Percentiles rank a stretch among this genome's conserved stretches.
phyloP scores from a whole-genome alignment of 64 coral and sea anemone genomes.

The Acropora yongei region DNA sequence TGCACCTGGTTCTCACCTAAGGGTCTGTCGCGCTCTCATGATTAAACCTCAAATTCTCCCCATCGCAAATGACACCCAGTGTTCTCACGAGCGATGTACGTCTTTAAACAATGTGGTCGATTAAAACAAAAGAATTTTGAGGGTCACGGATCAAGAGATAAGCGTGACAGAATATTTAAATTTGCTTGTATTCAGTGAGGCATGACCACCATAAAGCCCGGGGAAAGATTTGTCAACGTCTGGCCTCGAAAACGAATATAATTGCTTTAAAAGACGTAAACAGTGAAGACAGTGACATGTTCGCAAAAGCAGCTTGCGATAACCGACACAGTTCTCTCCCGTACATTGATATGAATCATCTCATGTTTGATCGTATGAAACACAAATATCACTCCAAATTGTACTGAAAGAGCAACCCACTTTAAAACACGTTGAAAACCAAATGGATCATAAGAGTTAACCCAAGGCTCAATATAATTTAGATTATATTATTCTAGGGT shows the following conservation, averaged over 20 bases:
- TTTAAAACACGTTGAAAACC: neutral
- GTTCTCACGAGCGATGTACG: too few relatives aligned
- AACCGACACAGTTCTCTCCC: neutral
- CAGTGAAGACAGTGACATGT: neutral
- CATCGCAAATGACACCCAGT: too few relatives aligned
- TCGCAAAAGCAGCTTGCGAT: neutral
- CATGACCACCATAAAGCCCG: too few relatives aligned
- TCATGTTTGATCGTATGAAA: neutral
- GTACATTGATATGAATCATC: neutral
- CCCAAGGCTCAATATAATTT: neutral
- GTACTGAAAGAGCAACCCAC: neutral
- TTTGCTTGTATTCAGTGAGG: neutral
- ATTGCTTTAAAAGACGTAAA: neutral
- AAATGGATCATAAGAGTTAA: neutral
- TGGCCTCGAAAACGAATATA: neutral
- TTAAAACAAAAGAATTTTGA: neutral
- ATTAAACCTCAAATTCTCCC: too few relatives aligned
- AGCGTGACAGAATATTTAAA: constrained; percentile 35
- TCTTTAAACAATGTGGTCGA: too few relatives aligned
- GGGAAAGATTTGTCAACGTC: too few relatives aligned
- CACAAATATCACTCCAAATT: neutral
- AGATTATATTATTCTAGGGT: neutral
- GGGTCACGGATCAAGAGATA: neutral
- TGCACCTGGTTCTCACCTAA: too few relatives aligned
- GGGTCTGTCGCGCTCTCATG: too few relatives aligned